Evolutionary conservation across 1,140 invertebrate genomes (phyloP).

Genomic region (Spodoptera litura): DNA sequence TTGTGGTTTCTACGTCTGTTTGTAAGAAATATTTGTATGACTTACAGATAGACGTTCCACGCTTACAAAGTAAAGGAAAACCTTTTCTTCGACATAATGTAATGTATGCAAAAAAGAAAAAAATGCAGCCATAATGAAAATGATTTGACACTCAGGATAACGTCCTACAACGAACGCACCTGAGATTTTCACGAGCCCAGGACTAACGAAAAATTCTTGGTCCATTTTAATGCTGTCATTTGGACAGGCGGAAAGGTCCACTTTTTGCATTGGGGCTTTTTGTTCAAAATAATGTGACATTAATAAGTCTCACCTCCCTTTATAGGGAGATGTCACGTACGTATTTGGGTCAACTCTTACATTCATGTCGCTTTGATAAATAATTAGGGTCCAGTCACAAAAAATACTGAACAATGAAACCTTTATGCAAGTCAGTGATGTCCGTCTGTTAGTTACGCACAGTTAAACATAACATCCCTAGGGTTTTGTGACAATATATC

Average conservation of each 20-base stretch:
- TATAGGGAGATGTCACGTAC: conserved; percentile 61
- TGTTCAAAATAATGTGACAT: conserved; percentile 73
- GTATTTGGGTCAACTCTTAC: conserved; percentile 56
- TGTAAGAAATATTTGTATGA: too few species aligned
- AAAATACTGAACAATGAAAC: conserved; percentile 41
- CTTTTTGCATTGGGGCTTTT: conserved; percentile 66
- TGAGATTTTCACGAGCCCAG: conserved; percentile 39
- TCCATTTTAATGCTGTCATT: conserved; percentile 73
- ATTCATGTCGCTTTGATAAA: conserved; percentile 55
- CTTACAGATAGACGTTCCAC: too few species aligned
- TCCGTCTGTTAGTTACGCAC: conserved; percentile 39
- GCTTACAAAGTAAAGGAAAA: neutral
- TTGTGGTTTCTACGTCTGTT: too few species aligned
- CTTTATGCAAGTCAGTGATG: conserved; percentile 37
- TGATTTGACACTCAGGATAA: conserved; percentile 50
- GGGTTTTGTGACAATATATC: conserved; percentile 30
- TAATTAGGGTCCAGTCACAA: conserved; percentile 45
- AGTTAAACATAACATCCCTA: conserved; percentile 23
- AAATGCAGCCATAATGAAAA: conserved; percentile 9
- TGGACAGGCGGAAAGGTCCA: conserved; percentile 63
- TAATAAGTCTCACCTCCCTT: conserved; percentile 70
- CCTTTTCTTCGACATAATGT: neutral
- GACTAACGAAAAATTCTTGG: conserved; percentile 37
- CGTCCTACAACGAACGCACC: conserved; percentile 31
- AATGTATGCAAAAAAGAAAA: neutral